phyloP scores from a whole-genome alignment of 2,888 invertebrate species.

The Eristalinus aeneus region DNA sequence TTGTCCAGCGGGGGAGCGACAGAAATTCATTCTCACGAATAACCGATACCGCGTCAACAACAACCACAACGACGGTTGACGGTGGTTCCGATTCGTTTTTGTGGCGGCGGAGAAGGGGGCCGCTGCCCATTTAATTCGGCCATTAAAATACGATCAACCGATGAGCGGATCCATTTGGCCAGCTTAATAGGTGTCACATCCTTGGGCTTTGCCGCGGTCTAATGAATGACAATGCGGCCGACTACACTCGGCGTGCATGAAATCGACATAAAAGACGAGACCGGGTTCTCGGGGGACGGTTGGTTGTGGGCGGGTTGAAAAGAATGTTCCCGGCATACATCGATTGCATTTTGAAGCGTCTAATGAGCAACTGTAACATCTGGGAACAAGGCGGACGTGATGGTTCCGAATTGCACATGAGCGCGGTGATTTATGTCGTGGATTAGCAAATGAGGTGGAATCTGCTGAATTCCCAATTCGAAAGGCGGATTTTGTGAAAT shows the following conservation, averaged over 20 bases:
- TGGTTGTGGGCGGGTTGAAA: neutral
- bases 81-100: neutral
- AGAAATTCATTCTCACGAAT: constrained; percentile 65
- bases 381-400: constrained; percentile 65
- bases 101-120: neutral
- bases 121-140: constrained; percentile 41
- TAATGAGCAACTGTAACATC: constrained; percentile 66
- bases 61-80: neutral
- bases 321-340: constrained; percentile 51
- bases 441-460: constrained; percentile 3
- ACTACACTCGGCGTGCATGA: constrained; percentile 39
- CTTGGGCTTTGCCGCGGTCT: constrained; percentile 28
- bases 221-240: constrained; percentile 42
- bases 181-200: constrained; percentile 62
- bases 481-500: neutral
- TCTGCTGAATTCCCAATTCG: neutral
- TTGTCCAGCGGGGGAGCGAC: neutral
- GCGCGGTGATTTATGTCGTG: constrained; percentile 51
- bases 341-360: constrained; percentile 55
- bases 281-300: constrained; percentile 30
- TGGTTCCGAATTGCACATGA: constrained; percentile 55
- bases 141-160: constrained; percentile 69
- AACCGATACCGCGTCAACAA: constrained; percentile 35
- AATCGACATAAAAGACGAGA: constrained; percentile 27
- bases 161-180: constrained; percentile 48